These are phyloP conservation scores for Tiliacea citrago DNA, from an alignment of 2,888 invertebrate species.

Conservation along the genomic window DNA sequence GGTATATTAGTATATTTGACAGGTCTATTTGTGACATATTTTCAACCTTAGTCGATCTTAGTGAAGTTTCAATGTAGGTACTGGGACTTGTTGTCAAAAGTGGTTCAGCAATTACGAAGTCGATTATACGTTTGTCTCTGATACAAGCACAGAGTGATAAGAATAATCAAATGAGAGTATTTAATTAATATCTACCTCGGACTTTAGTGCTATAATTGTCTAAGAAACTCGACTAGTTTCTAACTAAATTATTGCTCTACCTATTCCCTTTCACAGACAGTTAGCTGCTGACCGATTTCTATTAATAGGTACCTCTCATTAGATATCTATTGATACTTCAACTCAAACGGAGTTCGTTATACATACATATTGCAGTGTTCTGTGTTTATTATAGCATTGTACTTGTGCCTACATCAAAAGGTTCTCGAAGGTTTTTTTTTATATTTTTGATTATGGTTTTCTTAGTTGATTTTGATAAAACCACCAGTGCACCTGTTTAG, in stretches of 20 bases:
- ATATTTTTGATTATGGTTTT: too few relatives aligned
- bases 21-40: background rate
- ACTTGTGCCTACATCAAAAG: too few relatives aligned
- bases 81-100: background rate
- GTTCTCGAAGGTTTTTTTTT: too few relatives aligned
- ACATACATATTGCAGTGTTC: background rate
- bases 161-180: background rate
- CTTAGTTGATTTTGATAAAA: background rate
- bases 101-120: background rate
- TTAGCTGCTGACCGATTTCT: constrained; percentile 2
- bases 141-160: background rate
- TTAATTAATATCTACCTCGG: constrained; percentile 7
- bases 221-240: constrained; percentile 20
- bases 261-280: constrained; percentile 26
- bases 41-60: background rate
- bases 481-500: background rate
- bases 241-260: constrained; percentile 35
- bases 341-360: background rate
- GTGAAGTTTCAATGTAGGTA: background rate
- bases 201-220: constrained; percentile 10
- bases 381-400: background rate
- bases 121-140: background rate
- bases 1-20: too few relatives aligned
- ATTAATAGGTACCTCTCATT: constrained; percentile 11
- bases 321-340: constrained; percentile 26